Base-by-base conservation (phyloP, 2,888 invertebrate genomes). In the Microdon myrmicae region DNA sequence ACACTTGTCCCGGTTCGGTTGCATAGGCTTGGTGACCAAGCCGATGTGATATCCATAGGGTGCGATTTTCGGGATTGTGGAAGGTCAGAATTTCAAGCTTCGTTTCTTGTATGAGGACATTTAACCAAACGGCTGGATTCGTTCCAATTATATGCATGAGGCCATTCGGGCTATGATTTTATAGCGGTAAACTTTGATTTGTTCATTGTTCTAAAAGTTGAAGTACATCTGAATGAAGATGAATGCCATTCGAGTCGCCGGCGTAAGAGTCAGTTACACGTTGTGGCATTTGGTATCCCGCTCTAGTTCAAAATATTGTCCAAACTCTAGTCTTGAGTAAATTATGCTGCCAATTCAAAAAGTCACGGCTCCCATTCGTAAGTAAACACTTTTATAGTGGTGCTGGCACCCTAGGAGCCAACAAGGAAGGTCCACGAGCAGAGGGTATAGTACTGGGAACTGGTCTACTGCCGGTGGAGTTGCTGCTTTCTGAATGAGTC, bases 101-200 rank as follows among this genome's bases (percentile, higher is more conserved):
- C 0, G 96, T 96, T 81, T 97, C 96, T 79, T 94, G 92, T 2
- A 96, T 91, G 16, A 96, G 84, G 0, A 95, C 95, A 75, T 94
- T 92, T 26, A 97, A 83, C 98, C 98, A 98, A 10, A 97, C 96
- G 69, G 96, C 96, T 39, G 98, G 82, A 81, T 98, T 98, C 7
- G 97, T 96, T 14, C 96, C 97, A 49, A 98, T 92, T 93, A 98
- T 94, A 79, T 98, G 98, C 97, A 98, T 97, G 55, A 97, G 83
- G 1, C 98, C 98, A 73, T 96, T 66, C 96, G 85, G 1, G 96
- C 96, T 54, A 95, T 86, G 66, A 92, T 86, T 79, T 90, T 90
- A 78, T 92, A 92, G 70, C 90, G 88, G 80, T 92, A 90, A 10
- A 94, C 92, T 82, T 92, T 89, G 86, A 94, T 92, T 90, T 94